Evolutionary conservation across 2,888 invertebrate species (phyloP).

Genomic region (Microctonus hyperodae): DNA sequence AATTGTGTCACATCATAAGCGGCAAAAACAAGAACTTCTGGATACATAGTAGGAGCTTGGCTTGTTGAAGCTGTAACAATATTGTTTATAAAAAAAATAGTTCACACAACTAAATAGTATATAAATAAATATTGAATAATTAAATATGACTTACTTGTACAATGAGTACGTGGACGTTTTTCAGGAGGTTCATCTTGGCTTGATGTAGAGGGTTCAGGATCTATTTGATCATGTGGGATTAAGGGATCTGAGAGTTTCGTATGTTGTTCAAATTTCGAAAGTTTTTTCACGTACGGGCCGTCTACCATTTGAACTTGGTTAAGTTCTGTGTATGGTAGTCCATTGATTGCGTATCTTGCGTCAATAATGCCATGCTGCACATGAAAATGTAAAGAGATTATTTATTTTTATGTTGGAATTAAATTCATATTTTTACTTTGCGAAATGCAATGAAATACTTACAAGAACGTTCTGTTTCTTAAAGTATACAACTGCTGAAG

Average conservation of each 20-base stretch:
- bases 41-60: background rate
- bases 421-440: background rate
- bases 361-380: background rate
- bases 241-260: too few species aligned
- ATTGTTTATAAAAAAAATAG: background rate
- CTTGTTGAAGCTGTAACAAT: background rate
- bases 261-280: background rate
- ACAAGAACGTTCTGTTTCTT: background rate
- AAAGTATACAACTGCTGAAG: too few species aligned
- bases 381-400: background rate
- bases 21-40: background rate
- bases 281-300: background rate
- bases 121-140: too few species aligned
- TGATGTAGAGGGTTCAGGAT: too few species aligned
- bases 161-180: too few species aligned
- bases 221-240: too few species aligned
- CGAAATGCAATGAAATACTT: background rate
- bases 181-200: too few species aligned
- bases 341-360: background rate
- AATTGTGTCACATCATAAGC: background rate
- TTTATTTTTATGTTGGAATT: background rate
- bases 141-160: too few species aligned
- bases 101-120: background rate
- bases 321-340: too few species aligned
- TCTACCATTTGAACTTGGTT: too few species aligned